Conservation (phyloP, 1,140 invertebrate species). For the Subanguina moxae region DNA sequence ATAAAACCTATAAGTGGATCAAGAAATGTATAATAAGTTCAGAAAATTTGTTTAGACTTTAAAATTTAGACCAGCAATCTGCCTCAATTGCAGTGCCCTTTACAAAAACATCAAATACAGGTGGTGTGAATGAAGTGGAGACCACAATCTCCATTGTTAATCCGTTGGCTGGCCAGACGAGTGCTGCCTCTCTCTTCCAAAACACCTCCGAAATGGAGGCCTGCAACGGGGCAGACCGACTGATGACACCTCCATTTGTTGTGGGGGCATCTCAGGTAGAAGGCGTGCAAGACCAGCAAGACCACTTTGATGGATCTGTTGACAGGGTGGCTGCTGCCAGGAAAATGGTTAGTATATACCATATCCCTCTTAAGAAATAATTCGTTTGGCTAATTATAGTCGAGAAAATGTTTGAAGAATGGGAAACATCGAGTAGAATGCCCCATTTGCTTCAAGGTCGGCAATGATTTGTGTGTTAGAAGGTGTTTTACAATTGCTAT, state of each 20-base stretch:
- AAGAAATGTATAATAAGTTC: too few species aligned
- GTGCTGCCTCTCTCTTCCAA: background rate
- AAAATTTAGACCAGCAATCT: too few species aligned
- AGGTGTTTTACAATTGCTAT: constrained; percentile 64
- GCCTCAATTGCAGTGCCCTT: too few species aligned
- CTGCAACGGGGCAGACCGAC: too few species aligned
- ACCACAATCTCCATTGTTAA: background rate
- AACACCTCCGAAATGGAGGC: background rate
- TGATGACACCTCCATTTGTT: background rate
- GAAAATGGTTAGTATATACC: background rate
- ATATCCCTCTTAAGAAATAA: background rate
- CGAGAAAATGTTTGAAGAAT: constrained; percentile 5
- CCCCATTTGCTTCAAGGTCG: constrained; percentile 19
- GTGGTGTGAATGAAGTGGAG: constrained; percentile 2
- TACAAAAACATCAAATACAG: too few species aligned
- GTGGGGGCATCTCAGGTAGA: background rate
- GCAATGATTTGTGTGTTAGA: background rate
- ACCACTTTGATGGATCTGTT: background rate
- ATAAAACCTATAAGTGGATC: too few species aligned
- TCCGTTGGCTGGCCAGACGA: background rate
- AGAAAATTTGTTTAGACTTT: too few species aligned
- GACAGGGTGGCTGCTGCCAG: background rate
- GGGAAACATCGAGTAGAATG: constrained; percentile 21
- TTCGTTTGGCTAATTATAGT: background rate
- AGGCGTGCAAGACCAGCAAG: background rate